Base-by-base conservation (phyloP, 2,888 invertebrate genomes). In the Phorcus lineatus region DNA sequence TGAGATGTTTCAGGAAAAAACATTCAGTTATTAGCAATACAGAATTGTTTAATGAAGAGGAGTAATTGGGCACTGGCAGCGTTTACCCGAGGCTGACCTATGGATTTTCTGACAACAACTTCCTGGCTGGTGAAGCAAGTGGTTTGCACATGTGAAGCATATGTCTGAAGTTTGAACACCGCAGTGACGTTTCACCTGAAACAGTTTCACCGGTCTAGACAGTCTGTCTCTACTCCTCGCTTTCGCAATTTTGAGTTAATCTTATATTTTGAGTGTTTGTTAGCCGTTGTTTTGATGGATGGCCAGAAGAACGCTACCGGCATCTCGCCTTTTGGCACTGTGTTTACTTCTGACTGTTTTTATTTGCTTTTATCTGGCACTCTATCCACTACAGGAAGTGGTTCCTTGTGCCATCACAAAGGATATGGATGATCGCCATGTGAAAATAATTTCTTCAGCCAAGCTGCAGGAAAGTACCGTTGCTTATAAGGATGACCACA, bases 401-500 rank as follows among this genome's bases (percentile, higher is more conserved):
- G 78, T 62, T 19, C 67, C 55, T 53, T 62, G 67, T 9, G 66
- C 54, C 28, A 62, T 76, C 53, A 67, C 13, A 52, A 7, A 31
- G 28, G 22, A 52, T 24, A 70, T 53, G 19, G n/a, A 17, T 24
- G 78, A 53, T 6, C 28, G 17, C 22, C 17, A 13, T 28, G 22
- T 28, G 28, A 47, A 47, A 52, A 22, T 24, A 47, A 66, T 66
- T 62, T 47, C 28, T 28, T 24, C 19, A 11, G 52, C 24, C 52
- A 67, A 55, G 62, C 31, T 47, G n/a, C 47, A 70, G 16, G 47
- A n/a, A 9, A 31, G 7, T 17, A 24, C n/a, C 4, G 24, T 17
- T 57, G 22, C 19, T 6, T 47, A 3, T 52, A 66, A 28, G 17
- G 31, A 55, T n/a, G 53, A 40, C 0, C 91, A 91, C 81, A 89